These are phyloP conservation scores for Drosophila pullipes DNA, from an alignment of 2,888 invertebrate species.

Conservation along the genomic window DNA sequence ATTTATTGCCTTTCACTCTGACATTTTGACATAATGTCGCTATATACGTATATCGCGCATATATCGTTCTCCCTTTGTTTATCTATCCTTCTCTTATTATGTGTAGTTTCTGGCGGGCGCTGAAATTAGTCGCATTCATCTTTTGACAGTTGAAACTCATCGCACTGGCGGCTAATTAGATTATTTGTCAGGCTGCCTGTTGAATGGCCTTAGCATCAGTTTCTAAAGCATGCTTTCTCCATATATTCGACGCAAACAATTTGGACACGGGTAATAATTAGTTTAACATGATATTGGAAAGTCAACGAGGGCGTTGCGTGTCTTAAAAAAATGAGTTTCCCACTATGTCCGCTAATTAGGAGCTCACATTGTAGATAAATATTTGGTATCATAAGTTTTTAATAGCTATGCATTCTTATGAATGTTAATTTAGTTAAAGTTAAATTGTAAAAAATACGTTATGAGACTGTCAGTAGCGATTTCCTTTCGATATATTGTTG, in stretches of 20 bases:
- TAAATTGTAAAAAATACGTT: not conserved
- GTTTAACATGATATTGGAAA: slow-evolving; percentile 25
- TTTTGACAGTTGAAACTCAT: slow-evolving; percentile 83
- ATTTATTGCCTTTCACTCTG: slow-evolving; percentile 83
- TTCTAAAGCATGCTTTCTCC: slow-evolving; percentile 9
- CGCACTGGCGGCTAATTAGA: slow-evolving; percentile 82
- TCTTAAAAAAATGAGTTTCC: not conserved
- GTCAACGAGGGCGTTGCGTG: not conserved
- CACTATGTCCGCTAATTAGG: not conserved
- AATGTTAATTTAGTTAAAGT: not conserved
- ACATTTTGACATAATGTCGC: slow-evolving; percentile 82
- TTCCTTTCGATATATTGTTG: not conserved
- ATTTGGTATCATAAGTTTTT: not conserved
- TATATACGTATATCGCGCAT: not conserved
- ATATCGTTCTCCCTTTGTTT: slow-evolving; percentile 34
- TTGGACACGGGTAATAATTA: slow-evolving; percentile 58
- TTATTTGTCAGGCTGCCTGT: slow-evolving; percentile 79
- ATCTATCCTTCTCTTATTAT: slow-evolving; percentile 27
- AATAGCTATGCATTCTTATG: not conserved
- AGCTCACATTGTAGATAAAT: not conserved
- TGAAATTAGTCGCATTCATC: slow-evolving; percentile 64
- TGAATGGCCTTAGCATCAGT: slow-evolving; percentile 26
- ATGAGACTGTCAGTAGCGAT: no score
- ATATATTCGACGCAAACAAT: slow-evolving; percentile 33
- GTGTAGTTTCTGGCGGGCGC: slow-evolving; percentile 41